A percentile compares a stretch with the other conserved stretches of the same genome.
These are phyloP conservation scores for Heliconius congener DNA, from an alignment of 1,140 invertebrate genomes.

Conservation along the genomic window DNA sequence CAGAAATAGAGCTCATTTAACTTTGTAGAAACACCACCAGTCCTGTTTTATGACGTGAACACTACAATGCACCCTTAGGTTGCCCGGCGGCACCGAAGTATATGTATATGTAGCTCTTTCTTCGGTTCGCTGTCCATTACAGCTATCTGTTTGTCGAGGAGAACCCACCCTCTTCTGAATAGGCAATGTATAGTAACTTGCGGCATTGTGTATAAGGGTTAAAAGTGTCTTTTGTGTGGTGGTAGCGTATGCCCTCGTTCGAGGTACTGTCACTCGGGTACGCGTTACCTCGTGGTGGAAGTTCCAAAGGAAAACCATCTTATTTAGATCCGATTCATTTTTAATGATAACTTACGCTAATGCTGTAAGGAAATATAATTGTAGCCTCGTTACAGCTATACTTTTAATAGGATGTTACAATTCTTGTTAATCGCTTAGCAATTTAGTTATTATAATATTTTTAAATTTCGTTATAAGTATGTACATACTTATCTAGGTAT, in stretches of 20 bases:
- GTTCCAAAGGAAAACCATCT: conserved; percentile 50
- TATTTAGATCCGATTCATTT: conserved; percentile 41
- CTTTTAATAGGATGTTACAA: background rate
- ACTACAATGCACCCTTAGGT: conserved; percentile 78
- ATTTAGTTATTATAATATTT: background rate
- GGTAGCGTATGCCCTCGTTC: conserved; percentile 63
- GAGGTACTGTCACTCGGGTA: conserved; percentile 64
- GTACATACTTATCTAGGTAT: too few relatives aligned
- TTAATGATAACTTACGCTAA: conserved; percentile 27
- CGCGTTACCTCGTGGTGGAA: conserved; percentile 61
- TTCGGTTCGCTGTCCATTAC: conserved; percentile 48
- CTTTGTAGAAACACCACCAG: conserved; percentile 28
- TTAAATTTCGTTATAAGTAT: too few relatives aligned
- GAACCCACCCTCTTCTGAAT: background rate
- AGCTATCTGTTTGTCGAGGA: conserved; percentile 11
- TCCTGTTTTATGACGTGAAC: conserved; percentile 59
- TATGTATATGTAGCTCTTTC: conserved; percentile 28
- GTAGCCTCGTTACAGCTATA: background rate
- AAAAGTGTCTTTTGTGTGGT: conserved; percentile 35
- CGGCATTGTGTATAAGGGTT: conserved; percentile 4
- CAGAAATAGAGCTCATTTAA: conserved; percentile 33
- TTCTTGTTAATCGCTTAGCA: background rate
- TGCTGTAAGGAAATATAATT: conserved; percentile 25
- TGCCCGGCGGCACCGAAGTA: conserved; percentile 59
- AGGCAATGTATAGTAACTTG: conserved; percentile 40